These are phyloP conservation scores for Lethrus apterus DNA, from an alignment of 1,140 invertebrate species.

Conservation along the genomic window DNA sequence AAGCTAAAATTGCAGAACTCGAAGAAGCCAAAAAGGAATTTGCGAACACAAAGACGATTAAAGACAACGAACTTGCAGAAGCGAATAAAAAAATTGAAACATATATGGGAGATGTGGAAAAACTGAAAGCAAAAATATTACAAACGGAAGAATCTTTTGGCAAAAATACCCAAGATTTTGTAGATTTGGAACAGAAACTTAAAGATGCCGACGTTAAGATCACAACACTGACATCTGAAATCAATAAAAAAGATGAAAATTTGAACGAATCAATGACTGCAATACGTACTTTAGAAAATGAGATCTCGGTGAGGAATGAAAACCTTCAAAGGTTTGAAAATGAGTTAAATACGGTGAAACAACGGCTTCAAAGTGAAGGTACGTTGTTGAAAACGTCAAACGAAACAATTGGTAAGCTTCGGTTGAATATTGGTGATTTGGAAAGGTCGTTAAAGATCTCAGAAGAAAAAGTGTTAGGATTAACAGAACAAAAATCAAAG, in stretches of 20 bases:
- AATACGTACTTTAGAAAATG: not conserved
- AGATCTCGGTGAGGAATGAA: not conserved
- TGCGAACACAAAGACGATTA: not conserved
- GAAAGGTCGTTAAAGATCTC: conserved; percentile 5
- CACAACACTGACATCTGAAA: not conserved
- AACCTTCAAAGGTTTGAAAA: not conserved
- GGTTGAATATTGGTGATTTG: conserved; percentile 2
- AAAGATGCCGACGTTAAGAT: not conserved
- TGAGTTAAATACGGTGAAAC: not conserved
- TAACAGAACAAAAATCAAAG: conserved; percentile 1
- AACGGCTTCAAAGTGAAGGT: not conserved
- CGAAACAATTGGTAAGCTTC: not conserved
- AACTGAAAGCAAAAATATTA: not conserved
- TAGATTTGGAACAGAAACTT: conserved; percentile 1
- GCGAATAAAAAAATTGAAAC: not conserved
- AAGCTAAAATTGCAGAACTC: not conserved
- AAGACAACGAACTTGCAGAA: conserved; percentile 4
- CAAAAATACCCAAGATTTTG: too few species aligned
- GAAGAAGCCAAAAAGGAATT: conserved; percentile 9
- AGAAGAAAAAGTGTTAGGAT: not conserved
- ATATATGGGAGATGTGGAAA: not conserved
- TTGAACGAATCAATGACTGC: not conserved
- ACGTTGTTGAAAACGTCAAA: not conserved
- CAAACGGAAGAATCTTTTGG: not conserved
- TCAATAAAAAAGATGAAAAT: not conserved